Evolutionary conservation across 2,113 vertebrate species (phyloP).

Genomic region (Acrocephalus kingi): DNA sequence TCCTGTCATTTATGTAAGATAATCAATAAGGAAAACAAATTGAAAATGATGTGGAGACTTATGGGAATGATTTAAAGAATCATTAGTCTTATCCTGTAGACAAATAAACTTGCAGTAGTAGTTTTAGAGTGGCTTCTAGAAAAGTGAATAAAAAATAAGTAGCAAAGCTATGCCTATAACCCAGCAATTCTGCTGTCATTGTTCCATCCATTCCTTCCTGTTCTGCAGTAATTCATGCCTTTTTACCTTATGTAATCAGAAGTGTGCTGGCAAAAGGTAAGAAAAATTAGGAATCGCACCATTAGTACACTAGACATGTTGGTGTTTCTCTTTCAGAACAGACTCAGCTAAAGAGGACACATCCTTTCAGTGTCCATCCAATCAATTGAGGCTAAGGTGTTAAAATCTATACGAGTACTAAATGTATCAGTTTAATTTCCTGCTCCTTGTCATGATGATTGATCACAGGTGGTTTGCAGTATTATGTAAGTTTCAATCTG

Average conservation of each 20-base stretch:
- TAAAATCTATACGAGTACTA: neutral
- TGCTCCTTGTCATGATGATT: neutral
- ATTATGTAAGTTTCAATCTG: neutral
- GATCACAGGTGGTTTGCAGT: neutral
- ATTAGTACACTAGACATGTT: neutral
- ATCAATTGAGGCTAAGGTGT: neutral
- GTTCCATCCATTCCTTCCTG: neutral
- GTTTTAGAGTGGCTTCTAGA: neutral
- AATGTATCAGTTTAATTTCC: neutral
- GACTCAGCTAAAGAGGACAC: neutral
- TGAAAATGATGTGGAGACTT: neutral
- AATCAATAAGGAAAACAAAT: neutral
- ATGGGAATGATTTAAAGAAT: neutral
- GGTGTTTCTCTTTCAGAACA: neutral
- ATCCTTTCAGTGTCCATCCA: neutral
- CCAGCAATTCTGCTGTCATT: neutral
- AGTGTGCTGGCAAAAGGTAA: neutral
- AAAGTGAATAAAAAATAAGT: neutral
- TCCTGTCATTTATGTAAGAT: neutral
- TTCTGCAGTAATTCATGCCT: neutral
- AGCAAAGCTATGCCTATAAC: neutral
- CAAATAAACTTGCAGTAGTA: neutral
- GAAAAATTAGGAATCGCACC: neutral
- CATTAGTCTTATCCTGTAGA: neutral
- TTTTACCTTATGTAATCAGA: neutral